Percentiles rank a stretch among this genome's conserved stretches.
Conservation (phyloP, 2,113 vertebrate genomes). For the Orientallactaga bullata region DNA sequence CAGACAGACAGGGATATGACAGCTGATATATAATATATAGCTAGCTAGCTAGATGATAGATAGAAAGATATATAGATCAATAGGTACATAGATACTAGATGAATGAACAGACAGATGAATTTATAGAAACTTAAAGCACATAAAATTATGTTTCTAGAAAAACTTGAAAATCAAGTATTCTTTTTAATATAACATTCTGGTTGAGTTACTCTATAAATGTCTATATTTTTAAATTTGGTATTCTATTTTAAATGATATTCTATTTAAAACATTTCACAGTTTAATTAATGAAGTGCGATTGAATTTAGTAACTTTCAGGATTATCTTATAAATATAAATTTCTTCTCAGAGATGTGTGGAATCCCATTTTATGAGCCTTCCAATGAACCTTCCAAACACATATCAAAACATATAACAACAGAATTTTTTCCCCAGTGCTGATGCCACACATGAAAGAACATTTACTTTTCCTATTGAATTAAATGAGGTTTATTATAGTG, state of each 20-base stretch:
- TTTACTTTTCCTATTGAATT: neutral
- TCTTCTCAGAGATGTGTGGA: neutral
- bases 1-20: too few relatives aligned
- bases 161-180: neutral
- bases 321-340: neutral
- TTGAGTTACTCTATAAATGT: neutral
- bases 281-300: neutral
- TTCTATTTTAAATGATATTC: neutral
- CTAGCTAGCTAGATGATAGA: too few relatives aligned
- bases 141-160: neutral
- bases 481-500: neutral
- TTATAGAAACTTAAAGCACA: neutral
- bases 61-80: neutral
- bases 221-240: neutral
- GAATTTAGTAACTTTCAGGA: neutral
- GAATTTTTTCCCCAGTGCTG: neutral
- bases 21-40: too few relatives aligned
- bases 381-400: neutral
- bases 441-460: neutral
- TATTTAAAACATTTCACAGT: neutral
- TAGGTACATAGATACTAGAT: neutral
- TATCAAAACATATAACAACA: neutral
- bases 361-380: neutral
- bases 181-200: neutral
- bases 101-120: neutral